Base-by-base conservation (phyloP, 2,888 invertebrate species). In the Heliconius erato region DNA sequence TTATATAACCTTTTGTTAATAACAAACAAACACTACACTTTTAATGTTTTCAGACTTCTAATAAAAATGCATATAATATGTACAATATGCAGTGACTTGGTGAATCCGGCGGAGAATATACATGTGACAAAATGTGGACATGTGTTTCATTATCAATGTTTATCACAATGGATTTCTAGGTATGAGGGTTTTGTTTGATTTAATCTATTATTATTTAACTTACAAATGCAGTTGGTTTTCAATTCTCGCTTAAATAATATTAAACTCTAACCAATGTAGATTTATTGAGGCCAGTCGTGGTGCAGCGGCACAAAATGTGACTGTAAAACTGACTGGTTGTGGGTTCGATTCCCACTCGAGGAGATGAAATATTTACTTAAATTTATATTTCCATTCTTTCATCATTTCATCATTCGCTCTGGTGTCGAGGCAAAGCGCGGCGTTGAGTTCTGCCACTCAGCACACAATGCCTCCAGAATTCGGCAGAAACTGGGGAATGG, bases 91-190 rank as follows among this genome's bases (percentile, higher is more conserved):
- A 97, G 97, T 84, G 98, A 98, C 89, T 90, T 97, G 68, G 96
- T 98, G 85, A 92, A 94, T 77, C 96, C 96, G 67, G 93, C 96
- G 0, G 97, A 97, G 84, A 97, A 97, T 87, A 96, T 97, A 14
- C 96, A 95, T 88, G 96, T 95, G 74, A 97, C 97, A 14, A 96
- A 95, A 88, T 98, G 98, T 92, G 98, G 98, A 0, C 98, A 98
- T 89, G 92, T 97, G 87, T 98, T 98, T 88, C 98, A 98, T 88
- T 94, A 96, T 86, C 89, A 92, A 28, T 98, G 98, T 88, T 92
- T 98, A 16, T 91, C 94, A 68, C 96, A 97, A 88, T 98, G 98
- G 98, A 93, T 97, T 80, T 96, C 97, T 89, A 97, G 97, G 98
- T 97, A 93, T 88, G 76, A 65, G 26, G 49, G 11, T 16, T 11